Percentiles rank a stretch among this genome's conserved stretches.
Conservation (phyloP, 2,888 invertebrate genomes). For the Meteorus colon region DNA sequence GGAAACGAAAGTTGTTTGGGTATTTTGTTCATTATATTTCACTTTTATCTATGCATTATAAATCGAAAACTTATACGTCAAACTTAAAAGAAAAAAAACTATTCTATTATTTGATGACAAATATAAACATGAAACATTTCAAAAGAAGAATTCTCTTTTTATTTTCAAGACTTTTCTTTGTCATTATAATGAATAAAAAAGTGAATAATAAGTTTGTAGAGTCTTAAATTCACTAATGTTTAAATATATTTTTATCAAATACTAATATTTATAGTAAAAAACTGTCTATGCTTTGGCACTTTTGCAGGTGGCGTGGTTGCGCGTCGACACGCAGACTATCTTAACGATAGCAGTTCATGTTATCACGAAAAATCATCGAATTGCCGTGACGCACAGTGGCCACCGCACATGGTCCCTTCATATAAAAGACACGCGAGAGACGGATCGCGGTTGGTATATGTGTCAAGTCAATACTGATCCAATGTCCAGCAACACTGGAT, state of each 20-base stretch:
- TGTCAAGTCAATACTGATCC: constrained; percentile 74
- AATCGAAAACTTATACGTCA: no score
- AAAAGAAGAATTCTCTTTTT: no score
- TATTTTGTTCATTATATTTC: not conserved
- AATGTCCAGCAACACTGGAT: constrained; percentile 75
- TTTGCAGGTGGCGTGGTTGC: constrained; percentile 75
- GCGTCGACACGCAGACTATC: constrained; percentile 75
- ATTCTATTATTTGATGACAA: no score
- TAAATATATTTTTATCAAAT: not conserved
- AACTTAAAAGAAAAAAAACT: no score
- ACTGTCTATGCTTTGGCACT: constrained; percentile 40
- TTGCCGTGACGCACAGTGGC: constrained; percentile 73
- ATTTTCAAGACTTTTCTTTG: no score
- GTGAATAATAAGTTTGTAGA: not conserved
- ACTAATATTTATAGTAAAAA: constrained; percentile 11
- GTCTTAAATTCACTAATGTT: not conserved
- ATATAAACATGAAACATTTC: no score
- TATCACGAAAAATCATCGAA: constrained; percentile 75
- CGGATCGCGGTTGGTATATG: constrained; percentile 74
- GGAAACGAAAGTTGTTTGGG: not conserved
- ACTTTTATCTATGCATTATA: not conserved
- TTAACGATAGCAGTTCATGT: constrained; percentile 75
- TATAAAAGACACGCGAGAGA: constrained; percentile 73
- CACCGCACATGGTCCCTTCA: constrained; percentile 74
- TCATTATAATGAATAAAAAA: not conserved